These are phyloP conservation scores for Cyanoliseus patagonus DNA, from an alignment of 2,113 vertebrate species.

Conservation along the genomic window DNA sequence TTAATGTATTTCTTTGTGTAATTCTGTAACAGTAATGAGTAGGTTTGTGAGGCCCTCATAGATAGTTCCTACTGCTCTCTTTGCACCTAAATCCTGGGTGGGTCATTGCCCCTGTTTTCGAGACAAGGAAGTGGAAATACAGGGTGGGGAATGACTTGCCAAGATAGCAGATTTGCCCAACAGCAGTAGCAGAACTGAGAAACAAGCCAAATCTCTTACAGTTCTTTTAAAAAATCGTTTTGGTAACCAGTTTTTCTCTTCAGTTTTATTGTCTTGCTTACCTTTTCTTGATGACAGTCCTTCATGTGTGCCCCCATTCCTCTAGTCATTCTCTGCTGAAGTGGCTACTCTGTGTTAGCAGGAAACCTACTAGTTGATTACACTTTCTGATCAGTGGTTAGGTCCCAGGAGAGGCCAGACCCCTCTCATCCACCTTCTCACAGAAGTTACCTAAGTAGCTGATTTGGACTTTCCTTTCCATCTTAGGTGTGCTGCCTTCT, in stretches of 20 bases:
- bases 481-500: background rate
- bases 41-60: background rate
- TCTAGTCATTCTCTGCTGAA: background rate
- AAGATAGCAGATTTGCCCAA: background rate
- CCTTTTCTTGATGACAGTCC: background rate
- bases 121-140: background rate
- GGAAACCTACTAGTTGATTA: background rate
- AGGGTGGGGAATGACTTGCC: background rate
- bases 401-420: background rate
- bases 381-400: background rate
- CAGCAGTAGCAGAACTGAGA: background rate
- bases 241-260: background rate
- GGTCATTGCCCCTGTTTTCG: background rate
- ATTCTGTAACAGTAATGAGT: background rate
- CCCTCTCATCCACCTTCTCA: background rate
- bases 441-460: background rate
- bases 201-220: background rate
- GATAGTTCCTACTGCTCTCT: background rate
- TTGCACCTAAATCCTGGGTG: background rate
- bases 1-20: background rate
- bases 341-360: rapidly evolving
- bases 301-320: background rate
- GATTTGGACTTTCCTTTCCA: background rate
- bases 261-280: rapidly evolving
- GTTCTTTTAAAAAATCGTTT: background rate